phyloP scores from a whole-genome alignment of 1,140 invertebrate genomes.

The Physella acuta region DNA sequence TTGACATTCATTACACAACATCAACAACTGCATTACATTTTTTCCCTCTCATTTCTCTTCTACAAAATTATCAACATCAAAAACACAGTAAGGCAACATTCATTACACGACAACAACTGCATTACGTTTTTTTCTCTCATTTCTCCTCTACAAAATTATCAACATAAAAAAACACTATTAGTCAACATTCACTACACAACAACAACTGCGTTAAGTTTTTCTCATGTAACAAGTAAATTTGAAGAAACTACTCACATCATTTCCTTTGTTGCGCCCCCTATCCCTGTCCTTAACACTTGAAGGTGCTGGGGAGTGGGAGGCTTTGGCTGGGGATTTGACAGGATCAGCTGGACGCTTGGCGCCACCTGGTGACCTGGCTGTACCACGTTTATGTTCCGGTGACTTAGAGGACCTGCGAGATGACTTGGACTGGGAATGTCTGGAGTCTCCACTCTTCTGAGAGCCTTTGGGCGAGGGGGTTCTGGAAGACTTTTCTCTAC shows the following conservation, averaged over 20 bases:
- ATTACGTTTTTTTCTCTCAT: too few species aligned
- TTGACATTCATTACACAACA: too few species aligned
- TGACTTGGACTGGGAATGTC: not conserved
- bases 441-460: conserved; percentile 8
- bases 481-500: conserved; percentile 3
- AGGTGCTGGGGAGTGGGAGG: conserved; percentile 11
- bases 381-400: not conserved
- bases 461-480: conserved; percentile 17
- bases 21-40: too few species aligned
- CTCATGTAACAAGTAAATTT: too few species aligned
- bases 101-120: too few species aligned
- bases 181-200: too few species aligned
- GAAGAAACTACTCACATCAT: too few species aligned
- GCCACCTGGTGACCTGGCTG: not conserved
- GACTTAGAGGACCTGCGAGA: conserved; percentile 10
- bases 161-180: too few species aligned
- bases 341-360: not conserved
- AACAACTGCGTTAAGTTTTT: not conserved
- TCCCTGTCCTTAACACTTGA: not conserved
- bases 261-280: not conserved
- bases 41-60: too few species aligned
- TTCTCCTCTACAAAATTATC: too few species aligned
- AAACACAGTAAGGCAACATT: too few species aligned
- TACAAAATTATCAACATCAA: too few species aligned
- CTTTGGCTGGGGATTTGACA: not conserved